phyloP scores from a whole-genome alignment of 30 jellyfish, hydroid and myxozoan species.

The Aurelia aurita complex sp. Pacific region DNA sequence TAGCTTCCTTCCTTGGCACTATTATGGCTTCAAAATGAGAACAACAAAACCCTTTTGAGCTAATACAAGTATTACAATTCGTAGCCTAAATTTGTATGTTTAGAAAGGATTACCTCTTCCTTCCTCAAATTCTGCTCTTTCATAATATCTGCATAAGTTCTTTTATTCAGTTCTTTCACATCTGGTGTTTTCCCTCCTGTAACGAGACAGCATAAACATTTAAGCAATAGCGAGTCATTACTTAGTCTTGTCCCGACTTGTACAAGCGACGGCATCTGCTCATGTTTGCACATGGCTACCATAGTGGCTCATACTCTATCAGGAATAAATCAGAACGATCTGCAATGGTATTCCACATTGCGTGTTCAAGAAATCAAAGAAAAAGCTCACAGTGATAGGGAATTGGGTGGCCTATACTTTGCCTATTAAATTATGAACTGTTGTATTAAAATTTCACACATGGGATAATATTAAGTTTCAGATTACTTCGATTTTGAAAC shows the following conservation, averaged over 20 bases:
- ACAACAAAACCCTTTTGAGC: too few species aligned
- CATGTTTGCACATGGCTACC: conserved; percentile 60
- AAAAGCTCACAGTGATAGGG: too few species aligned
- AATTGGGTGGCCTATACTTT: too few species aligned
- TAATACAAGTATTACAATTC: too few species aligned
- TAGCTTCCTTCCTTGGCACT: too few species aligned
- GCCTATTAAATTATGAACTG: too few species aligned
- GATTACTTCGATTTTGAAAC: too few species aligned
- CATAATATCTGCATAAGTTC: conserved; percentile 86
- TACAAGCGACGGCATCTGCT: conserved; percentile 49
- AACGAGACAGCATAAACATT: not conserved
- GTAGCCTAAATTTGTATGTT: too few species aligned
- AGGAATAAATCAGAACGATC: not conserved
- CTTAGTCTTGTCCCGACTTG: conserved; percentile 1
- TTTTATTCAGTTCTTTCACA: conserved; percentile 49
- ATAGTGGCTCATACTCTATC: conserved; percentile 27
- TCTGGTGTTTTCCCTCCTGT: conserved; percentile 99
- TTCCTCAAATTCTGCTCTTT: conserved; percentile 77
- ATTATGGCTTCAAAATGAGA: too few species aligned
- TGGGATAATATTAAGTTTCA: too few species aligned
- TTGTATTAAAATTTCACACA: too few species aligned
- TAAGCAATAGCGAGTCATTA: not conserved
- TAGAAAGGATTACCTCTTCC: conserved; percentile 69
- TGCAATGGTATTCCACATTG: conserved; percentile 58
- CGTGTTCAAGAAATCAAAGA: not conserved